Conservation (phyloP, 2,113 vertebrate species). For the Ia io region DNA sequence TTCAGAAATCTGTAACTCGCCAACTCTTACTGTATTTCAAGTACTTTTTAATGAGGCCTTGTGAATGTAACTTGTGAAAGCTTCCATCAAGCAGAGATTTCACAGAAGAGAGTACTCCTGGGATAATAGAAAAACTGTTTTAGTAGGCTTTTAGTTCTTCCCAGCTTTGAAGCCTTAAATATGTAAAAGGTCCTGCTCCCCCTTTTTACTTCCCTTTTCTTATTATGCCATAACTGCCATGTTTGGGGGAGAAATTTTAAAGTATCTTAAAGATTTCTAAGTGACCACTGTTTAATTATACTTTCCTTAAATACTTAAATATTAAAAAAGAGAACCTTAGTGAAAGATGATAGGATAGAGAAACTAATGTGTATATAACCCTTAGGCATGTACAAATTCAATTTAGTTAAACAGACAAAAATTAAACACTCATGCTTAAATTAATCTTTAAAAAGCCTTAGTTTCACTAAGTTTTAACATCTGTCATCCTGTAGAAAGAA, state of each 20-base stretch:
- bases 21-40: constrained; percentile 48
- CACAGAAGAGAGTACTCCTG: constrained; percentile 47
- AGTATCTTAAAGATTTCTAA: constrained; percentile 17
- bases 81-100: constrained; percentile 56
- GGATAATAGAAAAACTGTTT: background rate
- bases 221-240: background rate
- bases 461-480: constrained; percentile 34
- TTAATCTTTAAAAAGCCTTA: constrained; percentile 29
- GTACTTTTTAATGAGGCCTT: constrained; percentile 62
- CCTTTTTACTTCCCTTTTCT: background rate
- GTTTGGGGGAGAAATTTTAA: background rate
- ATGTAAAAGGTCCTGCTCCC: background rate
- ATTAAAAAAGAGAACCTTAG: constrained; percentile 28
- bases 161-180: constrained; percentile 66
- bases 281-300: constrained; percentile 15
- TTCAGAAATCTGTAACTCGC: constrained; percentile 25
- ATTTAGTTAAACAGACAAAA: constrained; percentile 33
- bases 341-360: background rate
- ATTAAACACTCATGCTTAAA: background rate
- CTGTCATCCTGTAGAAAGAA: background rate
- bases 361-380: constrained; percentile 26
- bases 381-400: constrained; percentile 15
- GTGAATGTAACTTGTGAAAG: constrained; percentile 50
- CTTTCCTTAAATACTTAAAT: constrained; percentile 33
- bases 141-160: constrained; percentile 14